Base-by-base conservation (phyloP, 2,113 vertebrate species). In the Elgaria multicarinata region DNA sequence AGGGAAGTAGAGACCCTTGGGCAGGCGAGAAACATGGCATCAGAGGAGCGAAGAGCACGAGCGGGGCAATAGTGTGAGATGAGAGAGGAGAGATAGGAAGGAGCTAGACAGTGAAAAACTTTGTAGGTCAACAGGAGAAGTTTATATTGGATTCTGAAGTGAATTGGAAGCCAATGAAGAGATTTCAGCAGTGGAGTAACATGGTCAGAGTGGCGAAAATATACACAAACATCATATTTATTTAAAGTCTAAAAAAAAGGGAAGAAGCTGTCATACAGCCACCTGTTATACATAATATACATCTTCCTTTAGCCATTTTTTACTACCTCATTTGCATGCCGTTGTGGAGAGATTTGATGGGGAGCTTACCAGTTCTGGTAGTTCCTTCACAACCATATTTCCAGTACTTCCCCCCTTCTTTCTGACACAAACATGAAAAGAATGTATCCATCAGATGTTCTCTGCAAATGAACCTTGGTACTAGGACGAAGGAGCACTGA, bases 371-470 rank as follows among this genome's bases (percentile, higher is more conserved):
- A 2, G 22, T 90, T 92, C 76, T 12, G 31, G 0, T 1, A 89
- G 50, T 18, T 75, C 87, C 69, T 91, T 42, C 6, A 24, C 2
- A 7, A 66, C 1, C 36, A 9, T 85, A 44, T 58, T 79, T 90
- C 1, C 87, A 72, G 58, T 76, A 39, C 1, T 1, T 86, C 82
- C 84, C 67, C 0, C 85, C 5, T 20, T 20, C 18, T 62, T 94
- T 88, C 9, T 58, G 0, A 76, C 12, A 39, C 24, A 71, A 71
- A 16, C n/a, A 69, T 69, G n/a, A 39, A 2, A 1, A 6, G 1
- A 13, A 66, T 92, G 58, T 12, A 91, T 80, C 39, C 55, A 83
- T 86, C n/a, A 83, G 69, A 86, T 62, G 50, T 58, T 83, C 89
- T 5, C 13, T 58, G 28, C 50, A 87, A 81, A 83, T 46, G 71